Evolutionary conservation across 2,888 invertebrate species (phyloP), one percentile per base, ranked within the genome.

Genomic region (Ischnus inquisitorius): DNA sequence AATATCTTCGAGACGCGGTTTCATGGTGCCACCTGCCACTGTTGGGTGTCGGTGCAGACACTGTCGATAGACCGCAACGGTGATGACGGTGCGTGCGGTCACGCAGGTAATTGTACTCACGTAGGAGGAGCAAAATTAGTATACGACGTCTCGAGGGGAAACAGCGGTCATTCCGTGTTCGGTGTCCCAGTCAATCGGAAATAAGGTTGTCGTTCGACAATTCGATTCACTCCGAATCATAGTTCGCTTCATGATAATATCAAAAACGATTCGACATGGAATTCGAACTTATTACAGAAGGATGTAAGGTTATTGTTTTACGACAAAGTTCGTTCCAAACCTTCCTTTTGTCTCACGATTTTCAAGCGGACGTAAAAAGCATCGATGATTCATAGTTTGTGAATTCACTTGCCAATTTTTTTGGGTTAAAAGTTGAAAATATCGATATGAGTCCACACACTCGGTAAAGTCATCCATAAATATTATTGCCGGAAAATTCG

Each of bases 1-100:
- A 72, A 74, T 57, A 43, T 72, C 41, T 46, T 46, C 43, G 22
- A 57, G 28, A 28, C 51, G 64, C 46, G 78, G 69, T 78, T 74
- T 74, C 54, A 46, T n/a, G 25, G 57, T 72, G 72, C n/a, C 72
- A 65, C 57, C 62, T 79, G 54, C 65, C 72, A 72, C 65, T 72
- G 46, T 72, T 46, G 19, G 46, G 46, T 48, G 65, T 41, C 67
- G 12, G 22, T 34, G 54, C 16, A 74, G 79, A 43, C 46, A 34
- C 57, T 54, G 74, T 22, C 57, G 72, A 60, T 79, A 39, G 65
- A 74, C 28, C 65, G 28, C 57, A 67, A 67, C 25, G 34, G 46
- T 54, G 67, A 54, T 39, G 65, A 48, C 72, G 28, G 57, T 34
- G 39, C 57, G n/a, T 57, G 62, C 16, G 43, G 57, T 72, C 57